Percentiles rank a stretch among this genome's conserved stretches.
Evolutionary conservation across 64 coral and sea anemone species (phyloP).

Genomic region (Pachyseris speciosa): DNA sequence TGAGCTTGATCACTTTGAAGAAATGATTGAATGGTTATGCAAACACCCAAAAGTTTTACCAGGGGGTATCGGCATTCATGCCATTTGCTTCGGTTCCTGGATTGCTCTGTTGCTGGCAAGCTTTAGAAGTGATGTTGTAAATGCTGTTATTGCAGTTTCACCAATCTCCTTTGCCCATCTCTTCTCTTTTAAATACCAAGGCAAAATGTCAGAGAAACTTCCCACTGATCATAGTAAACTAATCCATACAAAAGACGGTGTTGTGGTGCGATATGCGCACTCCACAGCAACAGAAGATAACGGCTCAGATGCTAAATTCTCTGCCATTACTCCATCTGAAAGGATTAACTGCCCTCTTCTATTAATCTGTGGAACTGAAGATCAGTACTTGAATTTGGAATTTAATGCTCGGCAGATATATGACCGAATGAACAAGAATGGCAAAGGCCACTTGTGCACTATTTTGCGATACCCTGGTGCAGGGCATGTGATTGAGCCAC

Average conservation of each 20-base stretch:
- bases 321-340: conserved; percentile 51
- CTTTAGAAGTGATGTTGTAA: conserved; percentile 1
- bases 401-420: not conserved
- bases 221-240: not conserved
- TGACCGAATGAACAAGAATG: conserved; percentile 36
- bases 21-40: conserved; percentile 24
- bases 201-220: not conserved
- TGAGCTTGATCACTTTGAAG: conserved; percentile 27
- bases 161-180: not conserved
- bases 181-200: not conserved
- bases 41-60: conserved; percentile 16
- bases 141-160: conserved; percentile 2
- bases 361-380: conserved; percentile 55
- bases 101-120: conserved; percentile 26
- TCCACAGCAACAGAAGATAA: not conserved
- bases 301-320: not conserved
- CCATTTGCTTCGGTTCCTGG: conserved; percentile 4
- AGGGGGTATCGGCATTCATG: conserved; percentile 24
- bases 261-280: not conserved
- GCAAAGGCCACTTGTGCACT: conserved; percentile 38
- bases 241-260: too few species aligned
- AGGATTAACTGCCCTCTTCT: conserved; percentile 36
- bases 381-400: conserved; percentile 32
- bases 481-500: conserved; percentile 73
- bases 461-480: conserved; percentile 55